Evolutionary conservation across 53 echinoderm and acorn worm species (phyloP).

Genomic region (Luidia sarsii): DNA sequence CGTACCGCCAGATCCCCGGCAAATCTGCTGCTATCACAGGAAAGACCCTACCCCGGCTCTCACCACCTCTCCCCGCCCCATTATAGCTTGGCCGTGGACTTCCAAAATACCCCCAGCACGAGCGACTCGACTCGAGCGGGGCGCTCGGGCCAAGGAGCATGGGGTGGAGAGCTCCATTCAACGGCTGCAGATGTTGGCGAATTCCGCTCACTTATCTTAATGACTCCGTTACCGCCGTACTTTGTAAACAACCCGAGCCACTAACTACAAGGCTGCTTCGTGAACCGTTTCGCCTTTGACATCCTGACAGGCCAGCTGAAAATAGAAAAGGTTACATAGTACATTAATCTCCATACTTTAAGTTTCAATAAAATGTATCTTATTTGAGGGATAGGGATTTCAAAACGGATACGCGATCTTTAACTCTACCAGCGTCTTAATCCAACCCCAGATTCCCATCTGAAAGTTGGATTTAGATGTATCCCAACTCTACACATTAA

Average conservation of each 20-base stretch:
- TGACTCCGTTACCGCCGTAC: not conserved
- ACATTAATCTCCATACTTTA: no score
- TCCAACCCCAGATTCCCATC: no score
- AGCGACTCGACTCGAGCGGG: no score
- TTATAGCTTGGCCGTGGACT: no score
- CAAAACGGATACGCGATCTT: no score
- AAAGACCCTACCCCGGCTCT: constrained; percentile 18
- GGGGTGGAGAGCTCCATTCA: constrained; percentile 1
- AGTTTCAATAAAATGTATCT: no score
- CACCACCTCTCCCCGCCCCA: constrained; percentile 11
- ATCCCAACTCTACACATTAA: no score
- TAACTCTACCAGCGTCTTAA: no score
- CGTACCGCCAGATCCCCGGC: constrained; percentile 18
- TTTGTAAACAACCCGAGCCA: constrained; percentile 27
- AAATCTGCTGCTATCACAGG: constrained; percentile 35
- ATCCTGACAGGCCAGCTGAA: not conserved
- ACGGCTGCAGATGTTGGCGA: constrained; percentile 7
- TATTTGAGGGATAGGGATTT: no score
- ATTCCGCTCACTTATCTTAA: constrained; percentile 19
- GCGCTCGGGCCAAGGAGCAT: not conserved
- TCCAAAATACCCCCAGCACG: no score
- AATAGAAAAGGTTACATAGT: no score
- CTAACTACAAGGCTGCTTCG: not conserved
- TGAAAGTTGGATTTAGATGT: no score
- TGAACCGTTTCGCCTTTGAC: not conserved